Conservation (phyloP, 2,888 invertebrate genomes). For the Entomobrya multifasciata region DNA sequence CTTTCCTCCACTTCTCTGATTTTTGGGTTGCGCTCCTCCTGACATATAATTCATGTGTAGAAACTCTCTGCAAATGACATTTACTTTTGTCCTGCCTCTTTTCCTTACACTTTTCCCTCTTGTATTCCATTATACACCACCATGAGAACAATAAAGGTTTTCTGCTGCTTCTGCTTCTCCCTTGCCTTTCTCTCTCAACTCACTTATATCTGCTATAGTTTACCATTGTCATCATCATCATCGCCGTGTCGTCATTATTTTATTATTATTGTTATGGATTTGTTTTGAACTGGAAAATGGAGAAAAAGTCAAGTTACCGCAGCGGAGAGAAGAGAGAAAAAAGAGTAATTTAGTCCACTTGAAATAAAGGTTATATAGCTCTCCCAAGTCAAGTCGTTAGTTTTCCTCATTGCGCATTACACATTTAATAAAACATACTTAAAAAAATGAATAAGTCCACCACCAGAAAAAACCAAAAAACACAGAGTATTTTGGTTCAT, state of each 20-base stretch:
- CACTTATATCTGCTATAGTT: neutral
- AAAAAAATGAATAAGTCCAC: too few species aligned
- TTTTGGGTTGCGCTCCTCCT: constrained; percentile 3
- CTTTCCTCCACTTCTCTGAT: too few species aligned
- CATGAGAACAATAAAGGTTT: neutral
- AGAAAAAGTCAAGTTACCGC: constrained; percentile 3
- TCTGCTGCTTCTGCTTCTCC: too few species aligned
- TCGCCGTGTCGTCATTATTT: constrained; percentile 30
- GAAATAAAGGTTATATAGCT: too few species aligned
- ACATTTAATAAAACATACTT: too few species aligned
- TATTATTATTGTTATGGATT: constrained; percentile 36
- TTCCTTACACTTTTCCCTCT: too few species aligned
- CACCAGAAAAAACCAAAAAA: too few species aligned
- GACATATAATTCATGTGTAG: constrained; percentile 60
- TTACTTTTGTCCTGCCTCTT: constrained; percentile 36
- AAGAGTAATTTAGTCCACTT: neutral
- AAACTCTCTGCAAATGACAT: constrained; percentile 67
- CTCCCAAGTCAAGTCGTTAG: too few species aligned
- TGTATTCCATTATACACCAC: too few species aligned
- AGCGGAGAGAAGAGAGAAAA: neutral
- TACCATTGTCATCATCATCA: neutral
- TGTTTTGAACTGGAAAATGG: constrained; percentile 22
- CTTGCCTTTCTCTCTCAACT: neutral
- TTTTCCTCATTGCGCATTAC: neutral
- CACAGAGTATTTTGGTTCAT: too few species aligned